These are phyloP conservation scores for Pomacea canaliculata DNA, from an alignment of 2,888 invertebrate species.

Conservation along the genomic window DNA sequence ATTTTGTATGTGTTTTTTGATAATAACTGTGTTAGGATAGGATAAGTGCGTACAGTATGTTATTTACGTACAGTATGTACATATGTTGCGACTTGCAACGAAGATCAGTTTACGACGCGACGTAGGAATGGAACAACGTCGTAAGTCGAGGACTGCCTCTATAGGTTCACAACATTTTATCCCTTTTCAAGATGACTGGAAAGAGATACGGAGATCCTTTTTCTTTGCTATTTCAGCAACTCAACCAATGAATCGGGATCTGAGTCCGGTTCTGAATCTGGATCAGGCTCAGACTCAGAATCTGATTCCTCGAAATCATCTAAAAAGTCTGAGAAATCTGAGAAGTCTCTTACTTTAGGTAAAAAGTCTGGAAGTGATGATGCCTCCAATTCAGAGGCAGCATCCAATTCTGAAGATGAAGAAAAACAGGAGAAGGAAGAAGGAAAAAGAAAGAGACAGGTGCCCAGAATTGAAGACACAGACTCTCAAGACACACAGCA, in stretches of 20 bases:
- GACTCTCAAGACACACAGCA: slow-evolving; percentile 42
- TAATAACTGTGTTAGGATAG: too few species aligned
- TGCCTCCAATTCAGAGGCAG: slow-evolving; percentile 25
- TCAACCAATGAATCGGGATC: slow-evolving; percentile 43
- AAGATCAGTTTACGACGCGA: too few species aligned
- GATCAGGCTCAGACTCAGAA: slow-evolving; percentile 36
- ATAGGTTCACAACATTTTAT: too few species aligned
- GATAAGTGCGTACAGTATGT: too few species aligned
- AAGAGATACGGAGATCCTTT: neutral
- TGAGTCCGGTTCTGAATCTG: slow-evolving; percentile 44
- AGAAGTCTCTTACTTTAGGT: slow-evolving; percentile 29
- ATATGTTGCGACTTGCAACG: too few species aligned
- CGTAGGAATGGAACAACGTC: too few species aligned
- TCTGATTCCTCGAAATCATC: slow-evolving; percentile 24
- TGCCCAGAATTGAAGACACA: slow-evolving; percentile 41
- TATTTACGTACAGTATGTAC: too few species aligned
- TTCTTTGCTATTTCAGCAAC: slow-evolving; percentile 10
- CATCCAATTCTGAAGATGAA: slow-evolving; percentile 27
- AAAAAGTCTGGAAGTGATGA: slow-evolving; percentile 31
- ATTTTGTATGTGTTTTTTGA: too few species aligned
- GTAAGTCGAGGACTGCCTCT: too few species aligned
- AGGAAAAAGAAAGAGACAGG: slow-evolving; percentile 24
- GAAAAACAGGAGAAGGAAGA: slow-evolving; percentile 36
- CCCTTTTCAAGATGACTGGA: too few species aligned
- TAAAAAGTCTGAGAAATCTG: slow-evolving; percentile 20